phyloP scores from a whole-genome alignment of 2,113 vertebrate genomes.

The Gila orcuttii region DNA sequence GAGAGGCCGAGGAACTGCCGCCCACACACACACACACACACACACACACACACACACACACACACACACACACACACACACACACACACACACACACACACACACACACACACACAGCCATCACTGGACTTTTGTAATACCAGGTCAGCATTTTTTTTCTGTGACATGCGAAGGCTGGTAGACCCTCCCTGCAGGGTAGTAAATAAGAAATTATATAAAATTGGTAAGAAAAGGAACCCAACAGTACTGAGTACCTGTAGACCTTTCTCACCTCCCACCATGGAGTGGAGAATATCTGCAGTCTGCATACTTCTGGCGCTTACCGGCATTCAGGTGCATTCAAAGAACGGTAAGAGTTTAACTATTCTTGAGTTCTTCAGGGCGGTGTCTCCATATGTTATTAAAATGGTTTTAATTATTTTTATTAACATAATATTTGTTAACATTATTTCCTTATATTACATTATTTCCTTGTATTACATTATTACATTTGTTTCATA shows the following conservation, averaged over 20 bases:
- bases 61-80: background rate
- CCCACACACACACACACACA: background rate
- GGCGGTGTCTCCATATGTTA: too few relatives aligned
- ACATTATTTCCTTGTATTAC: too few relatives aligned
- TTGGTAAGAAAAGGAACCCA: background rate
- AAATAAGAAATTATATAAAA: constrained; percentile 51
- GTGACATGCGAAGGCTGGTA: constrained; percentile 2
- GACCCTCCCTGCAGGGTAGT: constrained; percentile 48
- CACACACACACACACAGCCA: background rate
- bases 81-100: background rate
- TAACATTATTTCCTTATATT: background rate
- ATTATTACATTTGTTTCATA: too few relatives aligned
- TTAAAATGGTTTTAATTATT: too few relatives aligned
- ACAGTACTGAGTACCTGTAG: constrained; percentile 6
- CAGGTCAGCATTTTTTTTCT: constrained; percentile 34
- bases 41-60: background rate
- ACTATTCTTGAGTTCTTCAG: background rate
- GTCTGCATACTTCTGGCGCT: constrained; percentile 62
- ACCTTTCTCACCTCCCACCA: constrained; percentile 55
- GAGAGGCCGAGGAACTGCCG: background rate
- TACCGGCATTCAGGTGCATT: constrained; percentile 52
- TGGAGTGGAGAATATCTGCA: constrained; percentile 64
- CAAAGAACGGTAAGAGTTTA: constrained; percentile 67
- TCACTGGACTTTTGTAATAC: constrained; percentile 10
- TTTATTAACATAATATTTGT: background rate